Evolutionary conservation across 2,888 invertebrate genomes (phyloP).

Genomic region (Biston betularia): DNA sequence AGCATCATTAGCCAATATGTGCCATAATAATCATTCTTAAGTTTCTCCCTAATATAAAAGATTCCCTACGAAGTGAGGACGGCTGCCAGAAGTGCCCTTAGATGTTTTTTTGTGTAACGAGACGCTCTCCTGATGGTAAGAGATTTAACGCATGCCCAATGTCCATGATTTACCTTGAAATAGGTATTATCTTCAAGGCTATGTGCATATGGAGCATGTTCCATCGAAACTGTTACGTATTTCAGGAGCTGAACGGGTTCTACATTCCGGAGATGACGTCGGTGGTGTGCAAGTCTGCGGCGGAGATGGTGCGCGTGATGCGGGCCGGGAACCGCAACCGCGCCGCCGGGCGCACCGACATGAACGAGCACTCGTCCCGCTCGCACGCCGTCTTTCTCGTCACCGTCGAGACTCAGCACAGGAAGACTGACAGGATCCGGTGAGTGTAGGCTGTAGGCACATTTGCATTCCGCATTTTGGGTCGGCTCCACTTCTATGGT

Average conservation of each 20-base stretch:
- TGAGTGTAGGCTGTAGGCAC: conserved; percentile 46
- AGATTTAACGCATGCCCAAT: too few relatives aligned
- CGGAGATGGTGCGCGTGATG: conserved; percentile 98
- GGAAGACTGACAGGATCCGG: conserved; percentile 77
- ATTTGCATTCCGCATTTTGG: too few relatives aligned
- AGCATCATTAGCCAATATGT: neutral
- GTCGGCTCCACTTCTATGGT: too few relatives aligned
- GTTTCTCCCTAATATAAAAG: neutral
- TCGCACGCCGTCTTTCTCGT: conserved; percentile 99
- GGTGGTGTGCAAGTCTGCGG: conserved; percentile 96
- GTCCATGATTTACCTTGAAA: too few relatives aligned
- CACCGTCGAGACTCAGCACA: conserved; percentile 94
- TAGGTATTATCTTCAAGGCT: too few relatives aligned
- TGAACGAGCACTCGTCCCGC: conserved; percentile 99
- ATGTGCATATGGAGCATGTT: too few relatives aligned
- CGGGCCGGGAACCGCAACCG: conserved; percentile 96
- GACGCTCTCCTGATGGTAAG: too few relatives aligned
- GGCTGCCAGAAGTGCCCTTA: neutral
- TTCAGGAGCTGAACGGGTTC: conserved; percentile 90
- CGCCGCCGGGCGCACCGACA: conserved; percentile 97
- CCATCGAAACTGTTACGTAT: neutral
- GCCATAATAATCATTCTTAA: neutral
- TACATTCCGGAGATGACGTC: conserved; percentile 98
- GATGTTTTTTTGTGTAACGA: too few relatives aligned
- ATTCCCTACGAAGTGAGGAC: too few relatives aligned